Evolutionary conservation across 2,113 vertebrate genomes (phyloP), one percentile per base, ranked within the genome.

Genomic region (Albula goreensis): DNA sequence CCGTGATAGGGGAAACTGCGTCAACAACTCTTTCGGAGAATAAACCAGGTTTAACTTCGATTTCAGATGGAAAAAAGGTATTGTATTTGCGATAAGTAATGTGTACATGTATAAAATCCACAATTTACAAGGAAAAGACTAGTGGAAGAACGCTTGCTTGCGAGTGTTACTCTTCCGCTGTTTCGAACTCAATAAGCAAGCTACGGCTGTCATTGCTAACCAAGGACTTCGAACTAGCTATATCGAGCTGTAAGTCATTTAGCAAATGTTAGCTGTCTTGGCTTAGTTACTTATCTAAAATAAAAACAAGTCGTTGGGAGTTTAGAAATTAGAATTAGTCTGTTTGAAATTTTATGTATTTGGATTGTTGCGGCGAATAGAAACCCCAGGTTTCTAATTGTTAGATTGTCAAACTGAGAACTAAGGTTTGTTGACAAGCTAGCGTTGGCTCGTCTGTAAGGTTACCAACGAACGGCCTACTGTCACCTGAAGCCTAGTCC

Each of bases 1-100:
- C 90, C 90, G 89, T 93, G 86, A 79, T n/a, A 41, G 90, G 86
- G 49, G 82, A 86, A 96, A 96, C 93, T 96, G 95, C 95, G 95
- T 95, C 95, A 95, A 93, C 91, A 93, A 89, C 90, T 90, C 85
- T 88, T 91, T 91, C 86, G 85, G 82, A 83, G 81, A 51, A 89
- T 88, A 88, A 66, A 49, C 87, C 90, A 79, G 74, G 31, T 89
- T 92, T 92, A 84, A 50, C 86, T 74, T 51, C 87, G 52, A 66
- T 86, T 89, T 86, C 89, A 52, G 85, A 92, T 93, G 91, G 51
- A 87, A 92, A 82, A 85, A 53, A 53, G 93, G 94, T 96, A 94
- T 74, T 91, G 89, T 86, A 49, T 9, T 0, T 0, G 86, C 70
- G 85, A 50, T 89, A 80, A 11, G 79, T 79, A 48, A 7, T 70